Evolutionary conservation across 2,113 vertebrate genomes (phyloP), one percentile per base, ranked within the genome.

Genomic region (Carassius auratus): DNA sequence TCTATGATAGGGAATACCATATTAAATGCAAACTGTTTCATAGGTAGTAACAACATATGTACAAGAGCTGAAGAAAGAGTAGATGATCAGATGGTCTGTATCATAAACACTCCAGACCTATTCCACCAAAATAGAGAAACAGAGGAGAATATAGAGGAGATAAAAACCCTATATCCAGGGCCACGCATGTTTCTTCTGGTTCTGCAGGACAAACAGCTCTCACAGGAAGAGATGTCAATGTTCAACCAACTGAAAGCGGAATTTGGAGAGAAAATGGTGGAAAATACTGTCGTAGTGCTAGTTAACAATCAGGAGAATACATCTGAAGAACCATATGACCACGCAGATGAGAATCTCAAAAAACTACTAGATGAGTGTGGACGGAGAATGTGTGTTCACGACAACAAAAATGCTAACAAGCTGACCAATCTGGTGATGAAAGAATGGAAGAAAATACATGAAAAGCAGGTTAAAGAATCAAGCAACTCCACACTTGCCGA

Each of bases 51-150:
- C 2, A 8, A 30, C 14, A 52, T 23, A 19, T 69, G 45, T 21
- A 21, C 45, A 19, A 68, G 7, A 33, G 38, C 8, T 50, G 55
- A 55, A n/a, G 23, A 15, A 17, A 19, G 14, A 19, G n/a, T 61
- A 19, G 33, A 14, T 13, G 15, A 19, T 45, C 6, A 23, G 15
- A 15, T 14, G 13, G 4, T 76, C 26, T 69, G 59, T 69, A 50
- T 85, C 33, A 45, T 79, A 2, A 69, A 59, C 48, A 85, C 84
- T 26, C 84, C 84, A 42, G 84, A 80, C 48, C 36, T 59, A 13
- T 23, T 52, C 23, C 59, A 64, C 13, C n/a, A 7, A 61, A 33
- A 50, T 19, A 3, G 0, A 10, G 33, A 33, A 8, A 30, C 30
- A 5, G n/a, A 38, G 36, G 36, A 80, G 7, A 6, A 4, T 15